A percentile compares a stretch with the other conserved stretches of the same genome.
Evolutionary conservation across 2,888 invertebrate species (phyloP).

Genomic region (Kryphioiulus occultus): DNA sequence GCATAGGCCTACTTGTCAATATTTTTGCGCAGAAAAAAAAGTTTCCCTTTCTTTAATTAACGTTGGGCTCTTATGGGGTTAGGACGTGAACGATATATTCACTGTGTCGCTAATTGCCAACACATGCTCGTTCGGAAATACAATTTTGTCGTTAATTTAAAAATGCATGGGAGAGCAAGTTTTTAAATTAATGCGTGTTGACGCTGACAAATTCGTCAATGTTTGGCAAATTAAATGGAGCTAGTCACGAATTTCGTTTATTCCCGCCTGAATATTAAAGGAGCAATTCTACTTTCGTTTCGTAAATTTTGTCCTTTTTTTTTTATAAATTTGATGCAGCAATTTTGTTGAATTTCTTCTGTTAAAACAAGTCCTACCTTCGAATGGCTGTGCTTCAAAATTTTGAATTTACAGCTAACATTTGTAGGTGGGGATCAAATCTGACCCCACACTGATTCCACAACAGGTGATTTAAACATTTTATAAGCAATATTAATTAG

Average conservation of each 20-base stretch:
- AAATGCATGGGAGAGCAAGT: slow-evolving; percentile 9
- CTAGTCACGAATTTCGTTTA: neutral
- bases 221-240: slow-evolving; percentile 35
- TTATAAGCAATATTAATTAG: too few relatives aligned
- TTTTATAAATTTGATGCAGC: neutral
- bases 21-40: neutral
- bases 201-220: neutral
- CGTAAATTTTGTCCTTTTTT: too few relatives aligned
- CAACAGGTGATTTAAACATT: too few relatives aligned
- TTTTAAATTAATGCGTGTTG: slow-evolving; percentile 21
- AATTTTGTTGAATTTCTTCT: neutral
- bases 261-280: neutral
- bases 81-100: neutral
- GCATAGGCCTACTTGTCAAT: neutral
- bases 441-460: too few relatives aligned
- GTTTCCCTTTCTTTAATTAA: slow-evolving; percentile 13
- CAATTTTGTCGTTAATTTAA: slow-evolving; percentile 6
- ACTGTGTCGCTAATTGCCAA: neutral
- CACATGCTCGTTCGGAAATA: slow-evolving; percentile 6
- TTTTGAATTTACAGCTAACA: too few relatives aligned
- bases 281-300: too few relatives aligned
- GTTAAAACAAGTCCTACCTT: too few relatives aligned
- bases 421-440: too few relatives aligned
- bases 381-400: too few relatives aligned
- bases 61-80: neutral